These are phyloP conservation scores for Porites lutea DNA, from an alignment of 64 coral and sea anemone species.

Conservation along the genomic window DNA sequence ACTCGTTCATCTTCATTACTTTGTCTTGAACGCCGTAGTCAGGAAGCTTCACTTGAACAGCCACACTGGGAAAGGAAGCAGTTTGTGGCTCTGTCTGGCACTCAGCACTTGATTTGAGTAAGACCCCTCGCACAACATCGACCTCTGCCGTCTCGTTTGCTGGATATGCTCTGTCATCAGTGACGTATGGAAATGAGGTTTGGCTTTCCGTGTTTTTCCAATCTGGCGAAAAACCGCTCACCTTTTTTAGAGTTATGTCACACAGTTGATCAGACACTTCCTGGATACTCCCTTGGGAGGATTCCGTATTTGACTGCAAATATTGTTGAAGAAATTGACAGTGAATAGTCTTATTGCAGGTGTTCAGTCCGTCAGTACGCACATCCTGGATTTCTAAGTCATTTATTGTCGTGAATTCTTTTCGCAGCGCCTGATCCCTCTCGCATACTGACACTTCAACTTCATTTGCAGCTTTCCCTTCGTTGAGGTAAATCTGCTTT, in stretches of 20 bases:
- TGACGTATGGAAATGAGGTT: neutral
- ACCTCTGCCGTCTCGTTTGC: neutral
- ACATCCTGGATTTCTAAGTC: neutral
- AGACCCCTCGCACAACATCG: neutral
- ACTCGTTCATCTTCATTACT: no score
- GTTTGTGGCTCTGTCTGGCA: slow-evolving; percentile 12
- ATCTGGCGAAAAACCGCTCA: neutral
- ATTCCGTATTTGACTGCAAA: neutral
- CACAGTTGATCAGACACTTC: neutral
- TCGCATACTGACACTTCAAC: neutral
- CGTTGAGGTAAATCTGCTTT: neutral
- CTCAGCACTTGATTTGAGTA: neutral
- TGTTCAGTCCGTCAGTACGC: no score
- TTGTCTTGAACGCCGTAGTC: neutral
- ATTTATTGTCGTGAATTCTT: neutral
- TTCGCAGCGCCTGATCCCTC: neutral
- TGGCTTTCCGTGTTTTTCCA: neutral
- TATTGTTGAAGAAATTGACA: neutral
- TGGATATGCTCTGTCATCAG: neutral
- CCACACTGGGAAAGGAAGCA: neutral
- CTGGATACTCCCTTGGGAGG: no score
- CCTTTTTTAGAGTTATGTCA: neutral
- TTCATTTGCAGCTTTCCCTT: neutral
- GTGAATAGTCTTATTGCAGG: neutral
- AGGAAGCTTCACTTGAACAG: neutral